Conservation (phyloP, 2,888 invertebrate genomes). For the Spialia ferax region DNA sequence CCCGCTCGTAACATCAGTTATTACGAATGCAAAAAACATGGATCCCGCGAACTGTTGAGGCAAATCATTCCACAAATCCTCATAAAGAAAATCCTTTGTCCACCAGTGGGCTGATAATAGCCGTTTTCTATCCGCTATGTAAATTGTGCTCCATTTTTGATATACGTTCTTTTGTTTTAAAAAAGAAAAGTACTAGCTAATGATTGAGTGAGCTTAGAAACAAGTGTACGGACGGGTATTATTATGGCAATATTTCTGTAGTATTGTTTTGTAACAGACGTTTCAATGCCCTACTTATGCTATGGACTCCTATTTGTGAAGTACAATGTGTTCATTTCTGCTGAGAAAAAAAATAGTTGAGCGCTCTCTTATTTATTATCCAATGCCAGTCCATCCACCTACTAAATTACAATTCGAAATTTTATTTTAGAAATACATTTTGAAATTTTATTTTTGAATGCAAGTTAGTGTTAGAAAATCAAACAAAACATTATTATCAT, state of each 20-base stretch:
- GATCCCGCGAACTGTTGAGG: conserved; percentile 18
- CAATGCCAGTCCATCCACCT: conserved; percentile 13
- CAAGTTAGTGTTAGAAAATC: not conserved
- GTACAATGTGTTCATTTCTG: conserved; percentile 38
- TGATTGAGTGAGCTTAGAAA: conserved; percentile 41
- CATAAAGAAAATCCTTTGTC: conserved; percentile 37
- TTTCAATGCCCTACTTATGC: conserved; percentile 42
- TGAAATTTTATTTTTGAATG: not conserved
- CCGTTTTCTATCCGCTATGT: conserved; percentile 38
- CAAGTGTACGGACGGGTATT: conserved; percentile 36
- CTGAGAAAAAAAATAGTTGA: conserved; percentile 28
- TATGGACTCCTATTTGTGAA: conserved; percentile 35
- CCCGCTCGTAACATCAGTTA: conserved; percentile 18
- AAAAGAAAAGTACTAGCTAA: conserved; percentile 37
- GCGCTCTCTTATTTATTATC: conserved; percentile 17
- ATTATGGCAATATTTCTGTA: conserved; percentile 41
- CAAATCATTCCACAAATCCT: conserved; percentile 28
- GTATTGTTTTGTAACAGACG: conserved; percentile 43
- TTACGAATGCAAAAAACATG: conserved; percentile 21
- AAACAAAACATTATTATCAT: no score
- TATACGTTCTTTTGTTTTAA: conserved; percentile 38
- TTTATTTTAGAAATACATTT: not conserved
- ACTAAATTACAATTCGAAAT: no score
- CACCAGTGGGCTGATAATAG: conserved; percentile 36
- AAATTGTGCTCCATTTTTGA: conserved; percentile 39